A percentile compares a stretch with the other conserved stretches of the same genome.
phyloP scores from a whole-genome alignment of 1,140 invertebrate genomes.

The Brachionus angularis region DNA sequence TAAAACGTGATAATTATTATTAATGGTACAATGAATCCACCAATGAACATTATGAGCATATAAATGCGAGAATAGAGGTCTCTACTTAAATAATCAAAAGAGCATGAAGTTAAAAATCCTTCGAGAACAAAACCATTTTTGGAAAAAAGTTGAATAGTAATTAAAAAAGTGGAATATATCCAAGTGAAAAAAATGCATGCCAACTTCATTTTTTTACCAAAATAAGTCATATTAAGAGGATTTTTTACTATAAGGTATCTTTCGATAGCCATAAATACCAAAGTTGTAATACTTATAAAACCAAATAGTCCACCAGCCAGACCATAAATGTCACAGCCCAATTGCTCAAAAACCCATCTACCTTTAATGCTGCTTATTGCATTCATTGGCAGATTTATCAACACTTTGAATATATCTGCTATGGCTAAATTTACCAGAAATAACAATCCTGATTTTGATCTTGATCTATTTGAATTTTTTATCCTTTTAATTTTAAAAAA shows the following conservation, averaged over 20 bases:
- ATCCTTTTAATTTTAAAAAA: no score
- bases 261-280: constrained; percentile 12
- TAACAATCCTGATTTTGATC: constrained; percentile 4
- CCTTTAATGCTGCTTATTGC: constrained; percentile 27
- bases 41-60: constrained; percentile 19
- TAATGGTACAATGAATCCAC: constrained; percentile 26
- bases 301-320: constrained; percentile 35
- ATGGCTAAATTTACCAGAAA: constrained; percentile 37
- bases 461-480: neutral
- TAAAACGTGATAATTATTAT: constrained; percentile 3
- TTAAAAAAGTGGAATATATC: constrained; percentile 13
- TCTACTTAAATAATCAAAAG: constrained; percentile 33
- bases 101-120: constrained; percentile 37
- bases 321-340: constrained; percentile 36
- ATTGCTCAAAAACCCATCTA: constrained; percentile 32
- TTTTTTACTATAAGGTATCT: constrained; percentile 5
- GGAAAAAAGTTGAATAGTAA: constrained; percentile 4
- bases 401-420: constrained; percentile 32
- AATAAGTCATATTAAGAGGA: neutral
- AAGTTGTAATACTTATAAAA: constrained; percentile 27
- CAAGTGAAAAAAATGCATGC: constrained; percentile 24
- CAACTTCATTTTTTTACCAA: constrained; percentile 4
- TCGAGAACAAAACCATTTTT: constrained; percentile 38
- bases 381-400: constrained; percentile 41
- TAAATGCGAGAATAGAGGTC: neutral